These are phyloP conservation scores for Phenganax subtilis DNA, from an alignment of 92 coral and sea anemone genomes.

Conservation along the genomic window DNA sequence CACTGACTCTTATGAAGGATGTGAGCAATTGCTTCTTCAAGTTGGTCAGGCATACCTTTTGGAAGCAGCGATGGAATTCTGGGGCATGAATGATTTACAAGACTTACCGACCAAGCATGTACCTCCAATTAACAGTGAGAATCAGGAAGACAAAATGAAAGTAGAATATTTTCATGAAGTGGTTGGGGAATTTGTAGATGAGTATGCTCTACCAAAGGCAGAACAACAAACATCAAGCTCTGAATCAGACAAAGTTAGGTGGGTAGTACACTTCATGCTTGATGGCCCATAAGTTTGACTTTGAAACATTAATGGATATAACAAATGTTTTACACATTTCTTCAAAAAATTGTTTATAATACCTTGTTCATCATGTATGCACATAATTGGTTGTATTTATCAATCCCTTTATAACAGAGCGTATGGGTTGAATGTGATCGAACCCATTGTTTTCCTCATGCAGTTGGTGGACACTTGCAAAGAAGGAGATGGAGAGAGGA, in stretches of 20 bases:
- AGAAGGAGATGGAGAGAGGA: too few species aligned
- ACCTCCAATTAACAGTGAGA: slow-evolving; percentile 29
- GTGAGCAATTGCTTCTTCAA: slow-evolving; percentile 54
- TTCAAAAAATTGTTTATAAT: too few species aligned
- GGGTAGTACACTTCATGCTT: too few species aligned
- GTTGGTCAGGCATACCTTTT: slow-evolving; percentile 50
- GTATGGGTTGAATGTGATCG: too few species aligned
- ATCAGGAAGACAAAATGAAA: slow-evolving; percentile 13
- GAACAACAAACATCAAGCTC: slow-evolving; percentile 13
- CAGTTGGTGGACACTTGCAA: too few species aligned
- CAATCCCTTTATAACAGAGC: not conserved
- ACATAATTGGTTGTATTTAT: too few species aligned
- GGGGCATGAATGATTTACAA: slow-evolving; percentile 45
- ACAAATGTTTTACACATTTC: too few species aligned
- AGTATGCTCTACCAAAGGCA: slow-evolving; percentile 44
- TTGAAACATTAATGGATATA: too few species aligned
- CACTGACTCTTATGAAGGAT: slow-evolving; percentile 51
- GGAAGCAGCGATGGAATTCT: slow-evolving; percentile 59
- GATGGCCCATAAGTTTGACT: too few species aligned
- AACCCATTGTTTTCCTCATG: too few species aligned
- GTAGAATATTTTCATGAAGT: slow-evolving; percentile 37
- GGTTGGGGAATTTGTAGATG: slow-evolving; percentile 47
- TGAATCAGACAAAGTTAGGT: too few species aligned
- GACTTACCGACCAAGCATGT: slow-evolving; percentile 37
- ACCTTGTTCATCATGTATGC: too few species aligned